Evolutionary conservation across 2,113 vertebrate species (phyloP).

Genomic region (Chionodraco myersi): DNA sequence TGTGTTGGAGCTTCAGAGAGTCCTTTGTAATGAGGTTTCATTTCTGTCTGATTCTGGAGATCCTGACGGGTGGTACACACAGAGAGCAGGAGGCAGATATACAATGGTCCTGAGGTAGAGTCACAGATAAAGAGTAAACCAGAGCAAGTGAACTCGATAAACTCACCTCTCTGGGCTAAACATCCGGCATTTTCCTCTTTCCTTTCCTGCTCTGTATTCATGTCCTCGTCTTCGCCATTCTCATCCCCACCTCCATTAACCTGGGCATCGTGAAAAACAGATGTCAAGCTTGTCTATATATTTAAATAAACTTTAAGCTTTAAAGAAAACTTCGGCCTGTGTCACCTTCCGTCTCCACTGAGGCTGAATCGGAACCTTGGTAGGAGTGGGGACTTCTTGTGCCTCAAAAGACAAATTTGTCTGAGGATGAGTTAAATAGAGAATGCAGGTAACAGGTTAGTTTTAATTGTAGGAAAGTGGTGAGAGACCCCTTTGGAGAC

Average conservation of each 20-base stretch:
- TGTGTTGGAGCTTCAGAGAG: conserved; percentile 25
- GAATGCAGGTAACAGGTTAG: not conserved
- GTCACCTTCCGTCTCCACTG: conserved; percentile 78
- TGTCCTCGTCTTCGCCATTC: conserved; percentile 33
- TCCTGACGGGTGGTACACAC: not conserved
- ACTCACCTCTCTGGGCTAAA: conserved; percentile 58
- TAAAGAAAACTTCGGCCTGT: not conserved
- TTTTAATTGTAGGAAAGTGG: not conserved
- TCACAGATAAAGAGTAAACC: not conserved
- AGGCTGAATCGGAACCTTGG: conserved; percentile 53
- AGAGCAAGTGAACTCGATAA: conserved; percentile 7
- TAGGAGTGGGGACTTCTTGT: conserved; percentile 77
- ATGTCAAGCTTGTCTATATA: not conserved
- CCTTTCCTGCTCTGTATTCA: conserved; percentile 23
- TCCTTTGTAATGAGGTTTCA: conserved; percentile 1
- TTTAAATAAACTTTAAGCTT: not conserved
- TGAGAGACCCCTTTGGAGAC: not conserved
- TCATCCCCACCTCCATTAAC: conserved; percentile 27
- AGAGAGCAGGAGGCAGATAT: not conserved
- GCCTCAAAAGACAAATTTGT: conserved; percentile 82
- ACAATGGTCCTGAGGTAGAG: not conserved
- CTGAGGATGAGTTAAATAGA: conserved; percentile 58
- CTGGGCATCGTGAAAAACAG: not conserved
- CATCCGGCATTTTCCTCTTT: conserved; percentile 35
- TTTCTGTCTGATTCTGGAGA: conserved; percentile 47